A percentile compares a stretch with the other conserved stretches of the same genome.
These are phyloP conservation scores for Prunella fulvescens DNA, from an alignment of 2,113 vertebrate species.

Conservation along the genomic window DNA sequence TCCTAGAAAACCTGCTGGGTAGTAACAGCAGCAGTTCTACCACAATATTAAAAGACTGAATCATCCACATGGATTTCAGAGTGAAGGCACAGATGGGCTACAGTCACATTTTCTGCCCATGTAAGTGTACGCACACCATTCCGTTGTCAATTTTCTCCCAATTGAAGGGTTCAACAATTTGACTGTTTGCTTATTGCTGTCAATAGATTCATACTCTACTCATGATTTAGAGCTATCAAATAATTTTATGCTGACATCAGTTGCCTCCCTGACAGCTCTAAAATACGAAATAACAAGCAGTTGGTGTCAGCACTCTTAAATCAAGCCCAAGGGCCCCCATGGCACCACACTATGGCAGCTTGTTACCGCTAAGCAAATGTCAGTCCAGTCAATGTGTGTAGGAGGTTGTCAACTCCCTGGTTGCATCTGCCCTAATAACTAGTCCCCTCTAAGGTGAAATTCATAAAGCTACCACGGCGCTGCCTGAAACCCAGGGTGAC, in stretches of 20 bases:
- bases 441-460: conserved; percentile 45
- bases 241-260: conserved; percentile 85
- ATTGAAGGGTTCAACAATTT: conserved; percentile 21
- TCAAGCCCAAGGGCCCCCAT: conserved; percentile 79
- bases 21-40: neutral
- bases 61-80: neutral
- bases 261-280: conserved; percentile 83
- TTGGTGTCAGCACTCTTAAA: conserved; percentile 83
- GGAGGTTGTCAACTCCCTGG: conserved; percentile 75
- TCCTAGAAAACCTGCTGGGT: neutral
- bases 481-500: conserved; percentile 27
- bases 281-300: conserved; percentile 88
- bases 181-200: conserved; percentile 65
- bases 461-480: conserved; percentile 9
- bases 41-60: neutral
- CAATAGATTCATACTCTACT: conserved; percentile 63
- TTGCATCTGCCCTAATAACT: conserved; percentile 58
- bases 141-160: conserved; percentile 3
- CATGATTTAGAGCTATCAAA: conserved; percentile 69
- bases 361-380: conserved; percentile 85
- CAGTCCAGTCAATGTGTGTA: conserved; percentile 71
- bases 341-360: conserved; percentile 74
- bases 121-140: neutral
- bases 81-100: neutral
- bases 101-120: neutral